A percentile compares a stretch with the other conserved stretches of the same genome.
These are phyloP conservation scores for Nomada ferruginata DNA, from an alignment of 2,888 invertebrate species.

Conservation along the genomic window DNA sequence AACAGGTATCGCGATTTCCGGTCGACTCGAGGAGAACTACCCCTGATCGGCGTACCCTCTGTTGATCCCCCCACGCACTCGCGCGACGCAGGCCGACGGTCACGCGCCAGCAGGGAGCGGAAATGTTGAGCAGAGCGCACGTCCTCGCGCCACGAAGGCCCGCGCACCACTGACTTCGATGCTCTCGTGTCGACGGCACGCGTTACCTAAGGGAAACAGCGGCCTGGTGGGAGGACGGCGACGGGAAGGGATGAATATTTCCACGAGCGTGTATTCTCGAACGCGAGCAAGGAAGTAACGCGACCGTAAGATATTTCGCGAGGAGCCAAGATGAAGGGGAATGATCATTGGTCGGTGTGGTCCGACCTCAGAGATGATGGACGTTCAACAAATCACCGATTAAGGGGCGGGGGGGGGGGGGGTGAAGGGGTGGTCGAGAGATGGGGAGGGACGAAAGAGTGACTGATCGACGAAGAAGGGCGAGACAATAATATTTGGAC, in stretches of 20 bases:
- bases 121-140: constrained; percentile 49
- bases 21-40: neutral
- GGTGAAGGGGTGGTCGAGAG: too few species aligned
- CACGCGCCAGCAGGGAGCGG: constrained; percentile 12
- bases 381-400: too few species aligned
- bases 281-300: too few species aligned
- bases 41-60: neutral
- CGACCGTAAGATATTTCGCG: too few species aligned
- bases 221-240: neutral
- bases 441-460: too few species aligned
- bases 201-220: constrained; percentile 34
- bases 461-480: too few species aligned
- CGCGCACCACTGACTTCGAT: constrained; percentile 81
- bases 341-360: too few species aligned
- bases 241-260: constrained; percentile 8
- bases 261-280: constrained; percentile 16
- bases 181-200: constrained; percentile 65
- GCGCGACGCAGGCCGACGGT: constrained; percentile 18
- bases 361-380: too few species aligned
- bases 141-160: constrained; percentile 79
- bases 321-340: too few species aligned
- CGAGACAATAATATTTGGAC: too few species aligned
- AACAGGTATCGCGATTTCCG: neutral
- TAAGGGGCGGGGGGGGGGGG: too few species aligned
- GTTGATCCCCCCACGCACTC: constrained; percentile 24